A percentile compares a stretch with the other conserved stretches of the same genome.
phyloP scores from a whole-genome alignment of 2,888 invertebrate species.

The Helleia helle region DNA sequence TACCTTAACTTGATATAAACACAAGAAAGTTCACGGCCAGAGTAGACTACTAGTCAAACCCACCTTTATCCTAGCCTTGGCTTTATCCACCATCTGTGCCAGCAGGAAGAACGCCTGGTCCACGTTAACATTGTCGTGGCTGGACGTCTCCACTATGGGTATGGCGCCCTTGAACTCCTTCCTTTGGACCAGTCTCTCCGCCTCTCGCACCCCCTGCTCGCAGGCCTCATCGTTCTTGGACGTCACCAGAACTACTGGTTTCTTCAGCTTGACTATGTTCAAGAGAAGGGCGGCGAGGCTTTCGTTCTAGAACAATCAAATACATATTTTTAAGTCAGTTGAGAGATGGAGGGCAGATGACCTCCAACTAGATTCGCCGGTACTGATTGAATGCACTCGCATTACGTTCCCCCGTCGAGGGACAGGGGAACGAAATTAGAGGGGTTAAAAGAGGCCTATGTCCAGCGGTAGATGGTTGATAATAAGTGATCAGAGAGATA shows the following conservation, averaged over 20 bases:
- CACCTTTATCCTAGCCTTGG: slow-evolving; percentile 81
- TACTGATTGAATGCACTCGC: too few relatives aligned
- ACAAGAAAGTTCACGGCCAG: too few relatives aligned
- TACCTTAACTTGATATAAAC: too few relatives aligned
- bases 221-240: slow-evolving; percentile 96
- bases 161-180: slow-evolving; percentile 94
- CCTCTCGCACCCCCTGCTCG: slow-evolving; percentile 90
- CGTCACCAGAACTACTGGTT: slow-evolving; percentile 94
- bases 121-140: slow-evolving; percentile 96
- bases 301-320: slow-evolving; percentile 74
- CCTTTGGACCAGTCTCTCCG: slow-evolving; percentile 86
- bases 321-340: too few relatives aligned
- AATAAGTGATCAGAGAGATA: too few relatives aligned
- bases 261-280: slow-evolving; percentile 92
- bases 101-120: slow-evolving; percentile 92
- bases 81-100: slow-evolving; percentile 94
- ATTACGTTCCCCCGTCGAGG: too few relatives aligned
- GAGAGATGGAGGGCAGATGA: too few relatives aligned
- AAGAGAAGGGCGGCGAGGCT: slow-evolving; percentile 88
- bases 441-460: too few relatives aligned
- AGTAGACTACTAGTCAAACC: too few relatives aligned
- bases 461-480: too few relatives aligned
- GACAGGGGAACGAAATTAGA: too few relatives aligned
- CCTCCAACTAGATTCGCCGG: too few relatives aligned
- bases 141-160: slow-evolving; percentile 93